A percentile compares a stretch with the other conserved stretches of the same genome.
Evolutionary conservation across 1,140 invertebrate species (phyloP).

Genomic region (Trichoplusia ni): DNA sequence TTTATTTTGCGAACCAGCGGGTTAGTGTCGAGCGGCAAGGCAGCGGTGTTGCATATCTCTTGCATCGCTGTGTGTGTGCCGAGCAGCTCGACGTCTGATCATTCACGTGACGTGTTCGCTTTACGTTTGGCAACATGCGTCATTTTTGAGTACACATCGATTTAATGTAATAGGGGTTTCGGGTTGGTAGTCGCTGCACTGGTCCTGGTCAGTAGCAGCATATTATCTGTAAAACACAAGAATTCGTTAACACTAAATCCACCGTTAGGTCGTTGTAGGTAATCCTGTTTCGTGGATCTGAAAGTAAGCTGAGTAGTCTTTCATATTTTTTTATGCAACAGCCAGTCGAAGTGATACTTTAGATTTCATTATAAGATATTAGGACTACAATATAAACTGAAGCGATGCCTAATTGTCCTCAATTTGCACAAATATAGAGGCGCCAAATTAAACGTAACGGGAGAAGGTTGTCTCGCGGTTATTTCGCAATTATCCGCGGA

Average conservation of each 20-base stretch:
- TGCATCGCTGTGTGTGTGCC: constrained; percentile 76
- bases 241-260: not conserved
- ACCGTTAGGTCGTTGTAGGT: not conserved
- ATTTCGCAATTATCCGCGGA: constrained; percentile 74
- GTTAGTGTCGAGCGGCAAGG: constrained; percentile 78
- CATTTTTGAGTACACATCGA: constrained; percentile 54
- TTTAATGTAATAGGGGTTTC: constrained; percentile 34
- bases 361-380: constrained; percentile 17
- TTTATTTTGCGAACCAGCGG: constrained; percentile 80
- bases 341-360: not conserved
- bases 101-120: constrained; percentile 60
- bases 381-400: constrained; percentile 37
- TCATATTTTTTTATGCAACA: constrained; percentile 48
- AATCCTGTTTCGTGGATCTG: not conserved
- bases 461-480: constrained; percentile 64
- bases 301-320: not conserved
- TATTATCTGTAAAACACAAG: constrained; percentile 58
- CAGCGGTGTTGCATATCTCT: constrained; percentile 81
- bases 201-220: constrained; percentile 32
- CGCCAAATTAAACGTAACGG: constrained; percentile 70
- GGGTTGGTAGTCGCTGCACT: constrained; percentile 33
- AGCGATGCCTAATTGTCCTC: constrained; percentile 44
- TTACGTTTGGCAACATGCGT: constrained; percentile 61
- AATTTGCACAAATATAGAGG: constrained; percentile 62
- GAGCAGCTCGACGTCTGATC: constrained; percentile 54